Evolutionary conservation across 2,113 vertebrate species (phyloP).

Genomic region (Peromyscus polionotus): DNA sequence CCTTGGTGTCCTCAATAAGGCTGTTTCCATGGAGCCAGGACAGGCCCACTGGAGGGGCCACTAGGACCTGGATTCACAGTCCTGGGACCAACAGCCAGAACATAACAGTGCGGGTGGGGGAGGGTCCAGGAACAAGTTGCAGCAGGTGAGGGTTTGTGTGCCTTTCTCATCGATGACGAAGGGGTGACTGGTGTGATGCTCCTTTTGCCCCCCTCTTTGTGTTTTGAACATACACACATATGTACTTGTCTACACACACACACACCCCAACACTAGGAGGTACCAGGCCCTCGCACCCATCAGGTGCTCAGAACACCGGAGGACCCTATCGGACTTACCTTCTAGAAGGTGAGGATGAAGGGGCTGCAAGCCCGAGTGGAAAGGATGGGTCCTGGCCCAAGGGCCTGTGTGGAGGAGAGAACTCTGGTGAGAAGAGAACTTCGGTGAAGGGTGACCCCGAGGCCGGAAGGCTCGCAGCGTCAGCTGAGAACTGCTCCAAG

Average conservation of each 20-base stretch:
- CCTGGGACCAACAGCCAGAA: accelerated
- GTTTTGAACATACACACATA: not conserved
- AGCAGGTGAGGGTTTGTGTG: not conserved
- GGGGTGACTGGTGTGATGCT: not conserved
- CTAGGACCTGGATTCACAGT: accelerated
- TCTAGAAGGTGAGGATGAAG: not conserved
- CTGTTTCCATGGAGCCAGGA: not conserved
- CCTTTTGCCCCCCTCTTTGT: not conserved
- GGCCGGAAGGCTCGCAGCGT: not conserved
- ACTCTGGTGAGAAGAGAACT: not conserved
- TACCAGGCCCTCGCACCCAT: accelerated
- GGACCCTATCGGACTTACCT: not conserved
- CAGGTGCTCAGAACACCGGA: not conserved
- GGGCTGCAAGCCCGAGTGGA: not conserved
- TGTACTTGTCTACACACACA: not conserved
- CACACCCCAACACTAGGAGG: accelerated
- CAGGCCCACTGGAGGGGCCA: accelerated
- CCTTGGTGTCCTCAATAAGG: not conserved
- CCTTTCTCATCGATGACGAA: not conserved
- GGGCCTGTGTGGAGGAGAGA: not conserved
- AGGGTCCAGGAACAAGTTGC: not conserved
- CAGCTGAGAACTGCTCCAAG: not conserved
- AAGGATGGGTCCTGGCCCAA: not conserved
- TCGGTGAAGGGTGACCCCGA: not conserved
- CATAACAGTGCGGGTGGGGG: not conserved